These are phyloP conservation scores for Fundulus diaphanus DNA, from an alignment of 2,797 vertebrate species.

Conservation along the genomic window DNA sequence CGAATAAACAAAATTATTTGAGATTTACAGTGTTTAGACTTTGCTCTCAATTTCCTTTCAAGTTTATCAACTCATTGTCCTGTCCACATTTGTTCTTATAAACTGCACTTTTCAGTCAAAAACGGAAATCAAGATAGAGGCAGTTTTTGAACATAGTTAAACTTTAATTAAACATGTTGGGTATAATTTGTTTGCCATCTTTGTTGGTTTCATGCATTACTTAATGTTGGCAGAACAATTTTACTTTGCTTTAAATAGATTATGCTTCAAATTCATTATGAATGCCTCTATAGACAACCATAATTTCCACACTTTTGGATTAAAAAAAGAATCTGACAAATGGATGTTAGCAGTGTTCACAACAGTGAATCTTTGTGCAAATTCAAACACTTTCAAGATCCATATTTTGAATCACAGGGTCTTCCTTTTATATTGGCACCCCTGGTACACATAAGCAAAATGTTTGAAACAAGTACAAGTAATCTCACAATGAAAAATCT, in stretches of 20 bases:
- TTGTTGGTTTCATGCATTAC: not conserved
- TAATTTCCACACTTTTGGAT: not conserved
- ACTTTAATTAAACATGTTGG: not conserved
- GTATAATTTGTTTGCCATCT: not conserved
- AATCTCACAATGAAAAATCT: not conserved
- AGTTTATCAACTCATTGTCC: no score
- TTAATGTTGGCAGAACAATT: not conserved
- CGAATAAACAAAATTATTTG: not conserved
- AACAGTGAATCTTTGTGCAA: slow-evolving; percentile 37
- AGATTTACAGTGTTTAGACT: slow-evolving; percentile 7
- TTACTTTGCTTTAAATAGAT: not conserved
- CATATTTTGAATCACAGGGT: not conserved
- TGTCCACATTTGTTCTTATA: not conserved
- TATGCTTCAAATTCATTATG: not conserved
- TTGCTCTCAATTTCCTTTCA: not conserved
- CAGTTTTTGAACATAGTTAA: slow-evolving; percentile 6
- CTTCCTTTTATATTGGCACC: not conserved
- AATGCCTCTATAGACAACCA: not conserved
- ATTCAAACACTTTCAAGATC: slow-evolving; percentile 4
- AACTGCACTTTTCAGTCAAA: not conserved
- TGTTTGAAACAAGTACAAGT: not conserved
- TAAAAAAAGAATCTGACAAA: slow-evolving; percentile 12
- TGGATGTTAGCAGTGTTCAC: slow-evolving; percentile 9
- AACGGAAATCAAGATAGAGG: slow-evolving; percentile 17
- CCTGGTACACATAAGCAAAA: not conserved